Evolutionary conservation across 2,797 vertebrate genomes (phyloP), one percentile per base, ranked within the genome.

Genomic region (Helostoma temminkii): DNA sequence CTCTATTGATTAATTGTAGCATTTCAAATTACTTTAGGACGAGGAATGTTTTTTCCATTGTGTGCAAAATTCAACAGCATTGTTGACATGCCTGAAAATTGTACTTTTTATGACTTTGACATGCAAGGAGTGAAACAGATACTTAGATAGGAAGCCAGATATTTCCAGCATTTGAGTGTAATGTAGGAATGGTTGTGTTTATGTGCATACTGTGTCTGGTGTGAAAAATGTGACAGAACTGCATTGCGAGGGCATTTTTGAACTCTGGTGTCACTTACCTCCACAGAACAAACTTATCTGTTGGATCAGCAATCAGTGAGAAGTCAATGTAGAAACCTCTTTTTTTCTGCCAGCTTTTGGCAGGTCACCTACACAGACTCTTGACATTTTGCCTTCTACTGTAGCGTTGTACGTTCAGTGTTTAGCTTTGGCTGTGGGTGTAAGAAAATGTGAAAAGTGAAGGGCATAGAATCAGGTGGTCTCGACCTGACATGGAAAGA

Each of bases 171-270:
- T 60, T 55, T 37, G 25, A 46, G 11, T 45, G 12, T 3, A n/a
- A 11, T 2, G 12, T 7, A 52, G 43, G n/a, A 57, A 47, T 55
- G 63, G 47, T 15, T 66, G 52, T 28, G 30, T 69, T 26, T 46
- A 34, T 53, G 18, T 32, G 7, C 1, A 15, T 45, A 4, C 3
- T 25, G 7, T 49, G 19, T 30, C 21, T 41, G 30, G 47, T 71
- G 71, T 63, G 41, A 83, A 83, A 86, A 86, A 90, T 93, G 87
- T 72, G 56, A 75, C 78, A 9, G 0, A 62, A 47, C 84, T 68
- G 75, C 89, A 90, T 90, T 89, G 75, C 49, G 3, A 12, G 26
- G 7, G 28, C 21, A 49, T 77, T 85, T 84, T 62, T n/a, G 1
- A 64, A 47, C 36, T 48, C 26, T 39, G 58, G 67, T 75, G 49